These are phyloP conservation scores for Lethocerus indicus DNA, from an alignment of 1,140 invertebrate species.

Conservation along the genomic window DNA sequence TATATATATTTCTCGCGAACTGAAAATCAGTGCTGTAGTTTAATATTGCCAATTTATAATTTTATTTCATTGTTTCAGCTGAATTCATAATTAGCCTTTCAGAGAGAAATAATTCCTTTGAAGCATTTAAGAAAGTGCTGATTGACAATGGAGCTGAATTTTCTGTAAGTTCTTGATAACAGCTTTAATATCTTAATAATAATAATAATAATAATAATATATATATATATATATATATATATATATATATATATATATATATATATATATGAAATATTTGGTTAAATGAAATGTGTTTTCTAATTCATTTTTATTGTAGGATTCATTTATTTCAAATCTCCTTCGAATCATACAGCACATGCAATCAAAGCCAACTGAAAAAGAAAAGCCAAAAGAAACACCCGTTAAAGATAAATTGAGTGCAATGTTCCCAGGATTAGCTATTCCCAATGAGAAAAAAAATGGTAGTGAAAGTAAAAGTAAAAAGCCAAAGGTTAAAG, in stretches of 20 bases:
- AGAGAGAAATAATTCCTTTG: conserved; percentile 70
- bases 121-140: conserved; percentile 72
- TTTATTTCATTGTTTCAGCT: conserved; percentile 43
- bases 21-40: no score
- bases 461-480: conserved; percentile 16
- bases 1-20: no score
- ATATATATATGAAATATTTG: no score
- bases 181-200: no score
- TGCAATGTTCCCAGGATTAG: conserved; percentile 73
- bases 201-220: no score
- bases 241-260: no score
- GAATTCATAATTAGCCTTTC: conserved; percentile 93
- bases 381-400: conserved; percentile 20
- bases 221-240: no score
- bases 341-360: conserved; percentile 88
- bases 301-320: conserved; percentile 30
- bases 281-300: no score
- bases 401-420: conserved; percentile 41
- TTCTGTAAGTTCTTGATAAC: conserved; percentile 45
- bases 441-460: conserved; percentile 56
- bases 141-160: conserved; percentile 87
- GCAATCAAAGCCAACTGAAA: conserved; percentile 41
- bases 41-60: no score
- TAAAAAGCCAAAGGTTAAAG: conserved; percentile 19
- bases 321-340: conserved; percentile 84